Conservation (phyloP, 92 coral and sea anemone species). For the Epizoanthus stellaris region DNA sequence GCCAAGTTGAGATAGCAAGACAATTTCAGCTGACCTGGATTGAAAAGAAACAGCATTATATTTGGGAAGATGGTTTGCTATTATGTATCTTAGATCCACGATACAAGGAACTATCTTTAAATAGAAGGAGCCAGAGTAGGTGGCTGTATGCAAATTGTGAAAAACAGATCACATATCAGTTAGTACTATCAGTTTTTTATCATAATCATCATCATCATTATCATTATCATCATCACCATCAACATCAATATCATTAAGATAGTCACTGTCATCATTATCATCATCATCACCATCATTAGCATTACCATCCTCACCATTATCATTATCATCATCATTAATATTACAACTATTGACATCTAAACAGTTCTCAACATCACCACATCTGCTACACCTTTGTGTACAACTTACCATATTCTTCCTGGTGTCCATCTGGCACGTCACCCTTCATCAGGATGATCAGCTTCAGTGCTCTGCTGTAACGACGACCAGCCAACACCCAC, state of each 20-base stretch:
- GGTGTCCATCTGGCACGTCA: slow-evolving; percentile 22
- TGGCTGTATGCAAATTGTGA: too few relatives aligned
- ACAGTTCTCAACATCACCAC: neutral
- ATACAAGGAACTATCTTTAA: too few relatives aligned
- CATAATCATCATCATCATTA: too few relatives aligned
- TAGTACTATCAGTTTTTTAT: too few relatives aligned
- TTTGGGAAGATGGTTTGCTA: neutral
- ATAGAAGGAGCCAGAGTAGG: too few relatives aligned
- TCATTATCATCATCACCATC: too few relatives aligned
- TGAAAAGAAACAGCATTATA: neutral
- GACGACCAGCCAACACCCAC: slow-evolving; percentile 74
- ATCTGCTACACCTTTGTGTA: neutral
- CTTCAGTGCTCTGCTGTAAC: slow-evolving; percentile 75
- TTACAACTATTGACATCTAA: neutral
- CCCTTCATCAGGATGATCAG: slow-evolving; percentile 62
- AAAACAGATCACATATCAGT: too few relatives aligned
- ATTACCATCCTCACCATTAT: too few relatives aligned
- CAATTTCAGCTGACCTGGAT: slow-evolving; percentile 46
- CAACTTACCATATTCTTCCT: slow-evolving; percentile 49
- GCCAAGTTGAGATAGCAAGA: slow-evolving; percentile 69
- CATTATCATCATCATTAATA: neutral
- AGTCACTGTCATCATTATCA: too few relatives aligned
- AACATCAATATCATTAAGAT: too few relatives aligned
- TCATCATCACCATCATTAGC: too few relatives aligned
- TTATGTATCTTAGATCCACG: neutral